phyloP scores from a whole-genome alignment of 2,888 invertebrate genomes.

The Chirona hameri region DNA sequence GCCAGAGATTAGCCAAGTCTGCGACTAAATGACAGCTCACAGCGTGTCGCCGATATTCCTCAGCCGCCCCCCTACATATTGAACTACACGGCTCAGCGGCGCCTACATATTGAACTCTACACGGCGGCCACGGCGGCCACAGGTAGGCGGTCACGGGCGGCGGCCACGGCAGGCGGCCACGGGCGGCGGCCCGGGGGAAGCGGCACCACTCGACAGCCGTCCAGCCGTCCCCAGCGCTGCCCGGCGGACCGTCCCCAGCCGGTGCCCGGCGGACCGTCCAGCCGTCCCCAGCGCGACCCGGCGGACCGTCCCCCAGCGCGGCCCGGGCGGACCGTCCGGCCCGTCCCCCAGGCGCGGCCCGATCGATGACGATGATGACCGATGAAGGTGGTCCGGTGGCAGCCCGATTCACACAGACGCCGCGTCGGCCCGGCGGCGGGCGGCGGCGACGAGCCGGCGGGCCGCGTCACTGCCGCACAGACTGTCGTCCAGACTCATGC shows the following conservation, averaged over 20 bases:
- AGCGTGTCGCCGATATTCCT: no score
- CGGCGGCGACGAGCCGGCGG: not conserved
- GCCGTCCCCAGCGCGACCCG: not conserved
- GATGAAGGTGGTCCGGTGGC: not conserved
- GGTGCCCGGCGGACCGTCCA: not conserved
- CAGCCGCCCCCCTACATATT: not conserved
- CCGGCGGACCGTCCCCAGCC: not conserved
- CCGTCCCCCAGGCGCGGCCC: not conserved
- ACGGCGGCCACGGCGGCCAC: not conserved
- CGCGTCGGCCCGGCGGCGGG: not conserved
- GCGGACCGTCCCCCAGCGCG: not conserved
- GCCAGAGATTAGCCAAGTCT: no score
- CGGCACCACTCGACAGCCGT: no score
- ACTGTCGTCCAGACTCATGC: conserved; percentile 25
- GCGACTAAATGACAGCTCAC: no score
- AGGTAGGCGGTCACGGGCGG: no score
- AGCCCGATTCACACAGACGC: not conserved
- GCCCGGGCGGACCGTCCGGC: not conserved
- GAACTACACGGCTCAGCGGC: not conserved
- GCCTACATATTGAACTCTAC: no score
- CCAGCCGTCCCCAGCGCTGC: not conserved
- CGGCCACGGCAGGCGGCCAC: not conserved
- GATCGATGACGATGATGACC: not conserved
- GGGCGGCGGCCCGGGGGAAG: not conserved
- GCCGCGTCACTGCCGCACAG: not conserved